Percentiles rank a stretch among this genome's conserved stretches.
Conservation (phyloP, 2,113 vertebrate genomes). For the Catharus fuscescens region DNA sequence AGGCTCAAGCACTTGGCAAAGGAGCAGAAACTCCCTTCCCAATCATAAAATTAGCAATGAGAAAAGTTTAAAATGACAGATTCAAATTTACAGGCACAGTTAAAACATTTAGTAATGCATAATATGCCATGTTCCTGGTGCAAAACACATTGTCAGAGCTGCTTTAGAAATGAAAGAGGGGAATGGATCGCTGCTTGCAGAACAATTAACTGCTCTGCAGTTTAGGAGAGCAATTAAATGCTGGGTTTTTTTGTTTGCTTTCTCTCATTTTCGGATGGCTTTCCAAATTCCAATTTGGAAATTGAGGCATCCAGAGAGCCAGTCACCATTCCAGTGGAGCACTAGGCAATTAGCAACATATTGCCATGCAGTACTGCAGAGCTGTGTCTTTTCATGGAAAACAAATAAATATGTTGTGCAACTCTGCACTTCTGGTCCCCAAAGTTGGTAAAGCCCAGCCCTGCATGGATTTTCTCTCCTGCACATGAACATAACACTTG, state of each 20-base stretch:
- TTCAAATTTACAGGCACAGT: background rate
- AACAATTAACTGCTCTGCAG: background rate
- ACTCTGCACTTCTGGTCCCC: background rate
- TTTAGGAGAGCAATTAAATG: background rate
- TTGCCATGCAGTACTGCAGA: background rate
- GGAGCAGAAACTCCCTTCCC: background rate
- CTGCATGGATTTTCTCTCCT: background rate
- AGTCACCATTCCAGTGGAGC: background rate
- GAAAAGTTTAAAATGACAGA: background rate
- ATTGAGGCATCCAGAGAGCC: background rate
- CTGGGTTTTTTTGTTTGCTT: background rate
- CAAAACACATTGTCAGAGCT: background rate
- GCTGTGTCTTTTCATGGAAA: background rate
- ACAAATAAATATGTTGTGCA: background rate
- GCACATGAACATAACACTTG: constrained; percentile 1
- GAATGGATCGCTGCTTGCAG: background rate
- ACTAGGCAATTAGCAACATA: background rate
- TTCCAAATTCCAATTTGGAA: background rate
- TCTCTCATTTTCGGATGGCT: background rate
- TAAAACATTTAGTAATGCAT: background rate
- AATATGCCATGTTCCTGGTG: background rate
- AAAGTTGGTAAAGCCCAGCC: constrained; percentile 12
- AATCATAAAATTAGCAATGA: background rate
- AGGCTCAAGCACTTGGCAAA: background rate
- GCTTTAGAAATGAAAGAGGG: background rate